Base-by-base conservation (phyloP, 2,797 vertebrate genomes). In the Ctenopoma kingsleyae region DNA sequence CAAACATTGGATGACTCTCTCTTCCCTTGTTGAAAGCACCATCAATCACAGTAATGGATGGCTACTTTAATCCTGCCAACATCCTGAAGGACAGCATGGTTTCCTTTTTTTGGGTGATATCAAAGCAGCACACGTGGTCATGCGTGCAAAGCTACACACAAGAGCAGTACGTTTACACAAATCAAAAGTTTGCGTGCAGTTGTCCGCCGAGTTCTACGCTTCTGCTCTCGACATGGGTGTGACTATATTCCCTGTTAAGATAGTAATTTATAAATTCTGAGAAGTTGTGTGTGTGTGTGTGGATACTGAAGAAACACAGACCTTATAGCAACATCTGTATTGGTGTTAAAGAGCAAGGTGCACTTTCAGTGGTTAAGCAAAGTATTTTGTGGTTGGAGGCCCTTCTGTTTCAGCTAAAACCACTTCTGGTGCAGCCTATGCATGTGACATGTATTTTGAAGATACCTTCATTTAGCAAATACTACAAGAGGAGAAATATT, bases 41-140 rank as follows among this genome's bases (percentile, higher is more conserved):
- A 84, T 90, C 65, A 78, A 81, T 91, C 82, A 78, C 19, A 17
- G 53, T 76, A 70, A 86, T 46, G 52, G 48, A 84, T 55, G 56
- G 66, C 65, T 68, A 41, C 67, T 68, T 73, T 83, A 72, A 78
- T 85, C 62, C 30, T 36, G 68, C 52, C 66, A 57, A 20, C 54
- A 43, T 77, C 69, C 49, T 67, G 46, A 52, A 74, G 71, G 54
- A 87, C 67, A 61, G 44, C 22, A 17, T 30, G 3, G 63, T 67
- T 88, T 86, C 77, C 74, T 71, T 56, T 81, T 54, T 81, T 38
- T 64, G 57, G 67, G 63, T 77, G 66, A 76, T 50, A 64, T 86
- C 60, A 83, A 78, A 86, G 76, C 46, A 35, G 35, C 53, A 43
- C 44, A 32, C 16, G 69, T 65, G 74, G 74, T 58, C 36, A 54